A percentile compares a stretch with the other conserved stretches of the same genome.
phyloP scores from a whole-genome alignment of 2,888 invertebrate genomes.

The Chirona hameri region DNA sequence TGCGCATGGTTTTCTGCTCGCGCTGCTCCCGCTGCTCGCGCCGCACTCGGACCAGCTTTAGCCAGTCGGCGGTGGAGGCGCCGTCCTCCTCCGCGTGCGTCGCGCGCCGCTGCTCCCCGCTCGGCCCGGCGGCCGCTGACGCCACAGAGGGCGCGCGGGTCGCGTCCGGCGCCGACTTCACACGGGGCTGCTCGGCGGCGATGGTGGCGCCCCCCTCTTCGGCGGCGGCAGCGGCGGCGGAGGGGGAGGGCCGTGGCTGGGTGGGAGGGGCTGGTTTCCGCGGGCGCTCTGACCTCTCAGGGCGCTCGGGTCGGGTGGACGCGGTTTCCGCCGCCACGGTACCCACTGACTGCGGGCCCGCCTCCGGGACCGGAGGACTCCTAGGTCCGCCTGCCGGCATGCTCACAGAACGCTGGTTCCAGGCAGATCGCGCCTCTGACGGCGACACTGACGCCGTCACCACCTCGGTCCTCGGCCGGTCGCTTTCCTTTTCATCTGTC shows the following conservation, averaged over 20 bases:
- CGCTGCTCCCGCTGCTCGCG: conserved; percentile 4
- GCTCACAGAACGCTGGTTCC: neutral
- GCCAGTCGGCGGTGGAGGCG: conserved; percentile 10
- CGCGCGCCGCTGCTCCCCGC: conserved; percentile 40
- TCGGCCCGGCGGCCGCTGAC: neutral
- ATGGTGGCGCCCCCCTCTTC: neutral
- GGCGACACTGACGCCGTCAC: neutral
- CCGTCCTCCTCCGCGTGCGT: neutral
- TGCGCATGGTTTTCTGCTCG: neutral
- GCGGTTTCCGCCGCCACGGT: neutral
- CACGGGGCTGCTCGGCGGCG: neutral
- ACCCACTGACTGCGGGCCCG: neutral
- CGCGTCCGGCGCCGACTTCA: neutral
- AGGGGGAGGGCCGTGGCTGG: neutral
- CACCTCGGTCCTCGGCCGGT: neutral
- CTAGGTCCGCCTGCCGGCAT: neutral
- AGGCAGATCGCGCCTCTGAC: neutral
- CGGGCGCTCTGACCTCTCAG: neutral
- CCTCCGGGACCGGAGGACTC: neutral
- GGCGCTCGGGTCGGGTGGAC: neutral
- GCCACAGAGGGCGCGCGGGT: neutral
- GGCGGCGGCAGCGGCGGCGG: neutral
- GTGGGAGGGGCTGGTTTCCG: neutral
- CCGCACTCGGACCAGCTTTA: neutral
- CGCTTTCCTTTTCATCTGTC: neutral